Base-by-base conservation (phyloP, 2,113 vertebrate species). In the Prinia subflava region DNA sequence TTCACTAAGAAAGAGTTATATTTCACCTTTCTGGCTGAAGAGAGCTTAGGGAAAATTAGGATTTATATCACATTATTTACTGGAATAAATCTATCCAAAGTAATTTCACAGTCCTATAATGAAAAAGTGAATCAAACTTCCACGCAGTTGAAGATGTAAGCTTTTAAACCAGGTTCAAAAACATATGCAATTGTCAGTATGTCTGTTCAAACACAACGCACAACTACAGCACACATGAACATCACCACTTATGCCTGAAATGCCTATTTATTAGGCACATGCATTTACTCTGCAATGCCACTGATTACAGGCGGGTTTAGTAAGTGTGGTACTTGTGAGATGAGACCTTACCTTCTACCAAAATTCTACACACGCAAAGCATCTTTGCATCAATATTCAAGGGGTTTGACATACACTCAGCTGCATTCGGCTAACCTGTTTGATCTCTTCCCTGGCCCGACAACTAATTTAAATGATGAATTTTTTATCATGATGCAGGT, bases 151-250 rank as follows among this genome's bases (percentile, higher is more conserved):
- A 80, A 62, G 13, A 71, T 2, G 30, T 9, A 69, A 60, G 6
- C 53, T 67, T 73, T 37, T 56, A 78, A 89, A 37, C 2, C 35
- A 82, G 49, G 20, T 25, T 8, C 35, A 41, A 87, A 80, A 71
- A 6, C 0, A 1, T 19, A 37, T 4, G 2, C 21, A 85, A 68
- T n/a, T 49, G n/a, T 4, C 39, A 2, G 1, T 14, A 56, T 2
- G 1, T 11, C 49, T 1, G 6, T 56, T 63, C 52, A 85, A 49
- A 57, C 4, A 15, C 22, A 42, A 31, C 0, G 15, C 30, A 49
- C 11, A 53, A 22, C 27, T 7, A 22, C 4, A 47, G 27, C 6
- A 21, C 44, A 30, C 33, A 24, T 1, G 24, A 50, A 60, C 33
- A 30, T 31, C 46, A 57, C 2, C 30, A n/a, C 30, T 9, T 41